Evolutionary conservation across 1,140 invertebrate genomes (phyloP).

Genomic region (Odontomachus brunneus): DNA sequence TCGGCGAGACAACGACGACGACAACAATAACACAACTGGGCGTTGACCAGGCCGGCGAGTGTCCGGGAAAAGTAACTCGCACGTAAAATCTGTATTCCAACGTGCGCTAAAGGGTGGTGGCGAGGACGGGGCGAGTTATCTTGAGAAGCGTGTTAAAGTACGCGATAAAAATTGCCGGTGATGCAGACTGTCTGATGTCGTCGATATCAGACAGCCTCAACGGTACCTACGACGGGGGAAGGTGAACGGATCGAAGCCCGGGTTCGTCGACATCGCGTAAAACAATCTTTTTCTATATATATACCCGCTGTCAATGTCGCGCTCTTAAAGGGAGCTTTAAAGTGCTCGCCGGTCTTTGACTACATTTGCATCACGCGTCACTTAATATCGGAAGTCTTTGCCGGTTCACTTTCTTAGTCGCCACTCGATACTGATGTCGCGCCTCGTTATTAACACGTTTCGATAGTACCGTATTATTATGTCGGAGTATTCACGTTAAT

Average conservation of each 20-base stretch:
- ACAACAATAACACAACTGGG: background rate
- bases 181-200: slow-evolving; percentile 45
- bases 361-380: slow-evolving; percentile 56
- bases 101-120: background rate
- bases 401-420: slow-evolving; percentile 43
- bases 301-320: slow-evolving; percentile 47
- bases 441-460: slow-evolving; percentile 33
- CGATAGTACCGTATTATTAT: background rate
- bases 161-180: slow-evolving; percentile 55
- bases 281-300: slow-evolving; percentile 57
- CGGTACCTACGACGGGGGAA: background rate
- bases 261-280: slow-evolving; percentile 60
- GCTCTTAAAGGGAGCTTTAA: slow-evolving; percentile 47
- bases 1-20: background rate
- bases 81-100: slow-evolving; percentile 1
- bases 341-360: slow-evolving; percentile 53
- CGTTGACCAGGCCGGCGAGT: background rate
- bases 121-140: slow-evolving; percentile 19
- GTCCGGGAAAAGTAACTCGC: background rate
- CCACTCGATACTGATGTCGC: slow-evolving; percentile 48
- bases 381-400: slow-evolving; percentile 55
- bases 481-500: slow-evolving; percentile 2
- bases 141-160: slow-evolving; percentile 47
- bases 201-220: slow-evolving; percentile 45
- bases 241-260: slow-evolving; percentile 34